Base-by-base conservation (phyloP, 2,797 vertebrate species). In the Siniperca scherzeri region DNA sequence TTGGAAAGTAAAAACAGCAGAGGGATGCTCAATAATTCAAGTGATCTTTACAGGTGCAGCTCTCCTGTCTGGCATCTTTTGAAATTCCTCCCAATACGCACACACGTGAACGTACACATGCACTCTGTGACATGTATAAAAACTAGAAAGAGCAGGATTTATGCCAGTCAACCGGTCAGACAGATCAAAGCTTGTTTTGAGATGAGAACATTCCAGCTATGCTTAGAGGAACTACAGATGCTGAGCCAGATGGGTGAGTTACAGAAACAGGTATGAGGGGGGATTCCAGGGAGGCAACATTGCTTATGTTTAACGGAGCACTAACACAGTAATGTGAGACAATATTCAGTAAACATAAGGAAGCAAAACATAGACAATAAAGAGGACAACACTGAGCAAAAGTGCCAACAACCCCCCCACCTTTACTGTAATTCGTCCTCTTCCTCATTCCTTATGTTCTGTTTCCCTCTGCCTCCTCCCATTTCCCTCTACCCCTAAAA, bases 131-230 rank as follows among this genome's bases (percentile, higher is more conserved):
- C 12, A 25, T 14, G 69, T 19, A 75, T 50, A 33, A 71, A 74
- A 77, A 70, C 25, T 36, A 42, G 22, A 81, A 74, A 71, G 67
- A 70, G 72, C 60, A 56, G 57, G 56, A 77, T 69, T 46, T 44
- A 36, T 81, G 67, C 52, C 76, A 57, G 78, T 53, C 57, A 61
- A 70, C 16, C 8, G 25, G 59, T 74, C 74, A 46, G 59, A 82
- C 56, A 70, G 73, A 93, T 89, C 78, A 89, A 91, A 90, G 88
- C 84, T 65, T 68, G 44, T 77, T 88, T 50, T 71, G 53, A 67
- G 74, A 85, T 72, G 69, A 83, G 77, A 86, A 71, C 65, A 71
- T 88, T 86, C 52, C 52, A 10, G 69, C 78, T 56, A 66, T 27
- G 50, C 73, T 76, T 42, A 33, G 56, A 73, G 75, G 57, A 86